phyloP scores from a whole-genome alignment of 2,113 vertebrate genomes.

The Sinocyclocheilus anshuiensis region DNA sequence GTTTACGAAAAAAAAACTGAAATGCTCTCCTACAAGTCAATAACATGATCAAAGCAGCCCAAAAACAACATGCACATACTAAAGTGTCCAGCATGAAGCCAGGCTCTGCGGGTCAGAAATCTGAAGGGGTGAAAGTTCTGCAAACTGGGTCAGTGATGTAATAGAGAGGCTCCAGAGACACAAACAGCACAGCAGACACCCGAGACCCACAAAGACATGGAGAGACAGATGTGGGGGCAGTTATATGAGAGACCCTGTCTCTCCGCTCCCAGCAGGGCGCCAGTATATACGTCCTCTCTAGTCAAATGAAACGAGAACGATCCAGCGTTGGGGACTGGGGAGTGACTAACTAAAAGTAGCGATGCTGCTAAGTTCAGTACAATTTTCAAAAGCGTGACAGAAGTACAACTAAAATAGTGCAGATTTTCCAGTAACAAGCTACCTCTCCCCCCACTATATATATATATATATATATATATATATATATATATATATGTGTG shows the following conservation, averaged over 20 bases:
- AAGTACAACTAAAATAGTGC: neutral
- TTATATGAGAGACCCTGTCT: slow-evolving; percentile 54
- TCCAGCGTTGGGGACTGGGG: neutral
- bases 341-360: neutral
- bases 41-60: no score
- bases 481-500: neutral
- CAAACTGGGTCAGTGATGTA: slow-evolving; percentile 33
- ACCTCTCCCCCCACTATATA: neutral
- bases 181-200: slow-evolving; percentile 63
- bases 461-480: neutral
- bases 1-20: no score
- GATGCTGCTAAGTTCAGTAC: neutral
- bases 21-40: neutral
- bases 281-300: slow-evolving; percentile 62
- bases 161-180: slow-evolving; percentile 47
- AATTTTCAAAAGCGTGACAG: slow-evolving; percentile 6
- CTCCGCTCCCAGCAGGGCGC: slow-evolving; percentile 64
- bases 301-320: slow-evolving; percentile 49
- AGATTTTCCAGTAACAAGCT: neutral
- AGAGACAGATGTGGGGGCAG: slow-evolving; percentile 26
- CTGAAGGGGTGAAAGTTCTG: slow-evolving; percentile 20
- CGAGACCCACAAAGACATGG: slow-evolving; percentile 49
- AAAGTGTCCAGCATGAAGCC: neutral
- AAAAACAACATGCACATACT: neutral
- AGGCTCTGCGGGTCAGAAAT: neutral